Percentiles rank a stretch among this genome's conserved stretches.
These are phyloP conservation scores for Teleogryllus occipitalis DNA, from an alignment of 1,140 invertebrate species.

Conservation along the genomic window DNA sequence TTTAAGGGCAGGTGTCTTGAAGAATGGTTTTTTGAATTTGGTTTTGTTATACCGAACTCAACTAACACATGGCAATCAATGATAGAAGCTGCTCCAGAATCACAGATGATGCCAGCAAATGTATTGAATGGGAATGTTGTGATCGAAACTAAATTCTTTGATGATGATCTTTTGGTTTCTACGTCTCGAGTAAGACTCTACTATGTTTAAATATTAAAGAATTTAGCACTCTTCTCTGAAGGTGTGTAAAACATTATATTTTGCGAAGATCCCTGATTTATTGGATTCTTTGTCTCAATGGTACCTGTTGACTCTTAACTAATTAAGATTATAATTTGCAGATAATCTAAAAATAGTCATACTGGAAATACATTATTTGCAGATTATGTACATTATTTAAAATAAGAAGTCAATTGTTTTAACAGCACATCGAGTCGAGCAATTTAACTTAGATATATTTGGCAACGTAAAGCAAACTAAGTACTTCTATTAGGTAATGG, in stretches of 20 bases:
- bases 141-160: conserved; percentile 97
- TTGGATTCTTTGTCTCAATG: background rate
- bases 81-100: conserved; percentile 97
- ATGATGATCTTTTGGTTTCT: conserved; percentile 89
- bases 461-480: background rate
- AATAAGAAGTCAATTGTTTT: background rate
- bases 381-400: background rate
- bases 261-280: background rate
- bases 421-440: background rate
- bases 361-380: background rate
- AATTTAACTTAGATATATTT: background rate
- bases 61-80: conserved; percentile 99
- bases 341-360: background rate
- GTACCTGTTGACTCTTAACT: background rate
- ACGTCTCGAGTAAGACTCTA: conserved; percentile 92
- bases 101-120: conserved; percentile 99
- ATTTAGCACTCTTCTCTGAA: background rate
- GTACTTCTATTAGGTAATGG: background rate
- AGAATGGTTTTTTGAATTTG: conserved; percentile 99
- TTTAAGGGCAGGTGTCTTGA: conserved; percentile 74
- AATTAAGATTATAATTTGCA: background rate
- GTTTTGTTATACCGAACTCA: conserved; percentile 96
- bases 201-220: conserved; percentile 65
- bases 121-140: conserved; percentile 96
- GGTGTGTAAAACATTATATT: background rate